Conservation (phyloP, 92 coral and sea anemone species). For the Porites evermanni region DNA sequence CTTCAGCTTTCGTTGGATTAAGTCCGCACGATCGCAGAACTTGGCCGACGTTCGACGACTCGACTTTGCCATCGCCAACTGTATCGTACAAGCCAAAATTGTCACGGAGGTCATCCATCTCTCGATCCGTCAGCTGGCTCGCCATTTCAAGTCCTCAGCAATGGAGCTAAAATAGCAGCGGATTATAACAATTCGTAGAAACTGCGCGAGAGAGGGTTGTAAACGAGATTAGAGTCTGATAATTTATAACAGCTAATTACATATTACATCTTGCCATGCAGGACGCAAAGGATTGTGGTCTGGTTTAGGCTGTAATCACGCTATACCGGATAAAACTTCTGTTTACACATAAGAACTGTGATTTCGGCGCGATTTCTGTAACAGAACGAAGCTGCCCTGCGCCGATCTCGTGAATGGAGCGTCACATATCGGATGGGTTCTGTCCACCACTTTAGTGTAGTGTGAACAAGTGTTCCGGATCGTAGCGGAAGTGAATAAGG, state of each 20-base stretch:
- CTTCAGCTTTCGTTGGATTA: slow-evolving; percentile 96
- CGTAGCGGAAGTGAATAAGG: too few species aligned
- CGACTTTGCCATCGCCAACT: slow-evolving; percentile 93
- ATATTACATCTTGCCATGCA: not conserved
- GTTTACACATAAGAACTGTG: too few species aligned
- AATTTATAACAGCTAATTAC: slow-evolving; percentile 6
- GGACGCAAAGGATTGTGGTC: slow-evolving; percentile 18
- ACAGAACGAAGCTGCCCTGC: too few species aligned
- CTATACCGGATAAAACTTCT: too few species aligned
- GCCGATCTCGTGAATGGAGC: not conserved
- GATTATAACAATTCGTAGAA: not conserved
- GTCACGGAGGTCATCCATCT: slow-evolving; percentile 85
- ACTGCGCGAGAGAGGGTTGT: not conserved
- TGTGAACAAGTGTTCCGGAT: too few species aligned
- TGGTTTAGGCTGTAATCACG: not conserved
- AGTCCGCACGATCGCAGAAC: slow-evolving; percentile 90
- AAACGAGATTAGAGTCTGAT: not conserved
- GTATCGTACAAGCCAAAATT: slow-evolving; percentile 89
- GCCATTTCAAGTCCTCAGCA: slow-evolving; percentile 28
- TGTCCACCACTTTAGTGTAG: too few species aligned
- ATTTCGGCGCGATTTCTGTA: too few species aligned
- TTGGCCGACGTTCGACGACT: slow-evolving; percentile 83
- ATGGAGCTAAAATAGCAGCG: not conserved
- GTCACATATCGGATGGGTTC: not conserved
- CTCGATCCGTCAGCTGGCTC: slow-evolving; percentile 48